Percentiles rank a stretch among this genome's conserved stretches.
These are phyloP conservation scores for Macrochelys suwanniensis DNA, from an alignment of 2,797 vertebrate species.

Conservation along the genomic window DNA sequence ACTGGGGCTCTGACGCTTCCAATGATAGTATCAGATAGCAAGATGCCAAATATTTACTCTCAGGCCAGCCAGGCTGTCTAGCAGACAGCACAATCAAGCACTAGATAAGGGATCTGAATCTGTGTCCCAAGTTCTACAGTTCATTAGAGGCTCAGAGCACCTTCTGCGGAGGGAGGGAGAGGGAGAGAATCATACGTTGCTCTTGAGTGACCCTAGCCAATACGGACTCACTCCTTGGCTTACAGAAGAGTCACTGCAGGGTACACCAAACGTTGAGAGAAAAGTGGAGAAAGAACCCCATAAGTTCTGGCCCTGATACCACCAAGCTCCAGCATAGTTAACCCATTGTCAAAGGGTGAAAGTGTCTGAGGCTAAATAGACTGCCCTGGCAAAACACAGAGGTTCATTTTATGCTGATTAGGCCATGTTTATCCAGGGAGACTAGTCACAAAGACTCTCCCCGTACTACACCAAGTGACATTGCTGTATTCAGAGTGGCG, in stretches of 20 bases:
- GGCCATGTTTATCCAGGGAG: background rate
- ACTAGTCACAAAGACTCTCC: background rate
- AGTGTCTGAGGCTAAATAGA: background rate
- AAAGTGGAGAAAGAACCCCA: fast-evolving
- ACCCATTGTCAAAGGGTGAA: background rate
- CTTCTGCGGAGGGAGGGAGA: background rate
- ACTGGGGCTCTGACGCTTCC: background rate
- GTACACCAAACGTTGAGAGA: background rate
- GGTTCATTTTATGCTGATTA: background rate
- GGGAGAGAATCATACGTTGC: background rate
- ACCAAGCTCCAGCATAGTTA: background rate
- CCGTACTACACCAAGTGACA: background rate
- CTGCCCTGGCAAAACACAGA: background rate
- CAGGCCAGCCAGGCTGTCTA: background rate
- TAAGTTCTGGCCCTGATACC: background rate
- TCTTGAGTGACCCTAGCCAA: background rate
- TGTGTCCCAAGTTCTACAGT: background rate
- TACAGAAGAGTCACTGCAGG: background rate
- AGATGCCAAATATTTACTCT: background rate
- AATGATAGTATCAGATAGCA: background rate
- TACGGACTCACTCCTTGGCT: background rate
- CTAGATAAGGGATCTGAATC: fast-evolving
- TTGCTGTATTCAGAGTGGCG: background rate
- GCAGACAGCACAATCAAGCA: background rate
- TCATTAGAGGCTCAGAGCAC: background rate